Evolutionary conservation across 2,113 vertebrate genomes (phyloP).

Genomic region (Zosterops pallidus): DNA sequence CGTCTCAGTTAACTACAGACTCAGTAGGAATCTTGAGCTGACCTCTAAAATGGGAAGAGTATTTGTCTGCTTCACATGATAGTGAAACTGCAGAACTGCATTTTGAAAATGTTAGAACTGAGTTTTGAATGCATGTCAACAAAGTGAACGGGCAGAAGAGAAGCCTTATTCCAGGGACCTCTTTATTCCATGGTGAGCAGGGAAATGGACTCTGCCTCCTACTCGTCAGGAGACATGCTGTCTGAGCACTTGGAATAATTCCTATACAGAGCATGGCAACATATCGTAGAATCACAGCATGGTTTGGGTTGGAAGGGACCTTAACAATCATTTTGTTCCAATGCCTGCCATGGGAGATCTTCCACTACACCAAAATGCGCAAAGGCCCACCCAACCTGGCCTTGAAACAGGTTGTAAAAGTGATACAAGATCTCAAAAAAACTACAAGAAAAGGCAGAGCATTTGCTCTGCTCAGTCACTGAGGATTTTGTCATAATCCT

Average conservation of each 20-base stretch:
- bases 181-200: not conserved
- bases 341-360: not conserved
- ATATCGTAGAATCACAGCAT: not conserved
- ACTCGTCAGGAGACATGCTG: not conserved
- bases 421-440: slow-evolving; percentile 18
- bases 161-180: not conserved
- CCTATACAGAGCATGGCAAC: not conserved
- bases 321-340: not conserved
- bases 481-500: not conserved
- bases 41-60: not conserved
- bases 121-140: not conserved
- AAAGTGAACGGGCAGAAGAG: not conserved
- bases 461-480: not conserved
- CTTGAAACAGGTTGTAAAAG: not conserved
- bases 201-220: not conserved
- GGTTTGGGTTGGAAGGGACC: not conserved
- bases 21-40: not conserved
- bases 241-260: not conserved
- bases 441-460: not conserved
- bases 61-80: not conserved
- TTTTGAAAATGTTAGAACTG: not conserved
- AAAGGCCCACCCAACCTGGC: not conserved
- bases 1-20: not conserved
- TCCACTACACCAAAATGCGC: not conserved
- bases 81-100: not conserved